Percentiles rank a stretch among this genome's conserved stretches.
Conservation (phyloP, 2,113 vertebrate species). For the Cairina moschata region DNA sequence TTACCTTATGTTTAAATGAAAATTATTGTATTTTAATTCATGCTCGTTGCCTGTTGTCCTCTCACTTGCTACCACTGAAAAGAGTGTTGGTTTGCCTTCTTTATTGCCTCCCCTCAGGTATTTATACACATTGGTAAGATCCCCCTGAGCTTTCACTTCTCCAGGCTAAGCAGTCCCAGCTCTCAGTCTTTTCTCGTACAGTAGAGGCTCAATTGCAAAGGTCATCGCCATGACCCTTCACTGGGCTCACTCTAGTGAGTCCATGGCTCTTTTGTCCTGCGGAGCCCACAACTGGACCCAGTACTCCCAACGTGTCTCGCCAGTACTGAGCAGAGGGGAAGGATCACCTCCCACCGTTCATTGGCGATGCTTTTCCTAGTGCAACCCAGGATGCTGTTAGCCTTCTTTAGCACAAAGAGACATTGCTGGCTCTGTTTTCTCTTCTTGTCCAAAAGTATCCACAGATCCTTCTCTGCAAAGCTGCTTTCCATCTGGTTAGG, state of each 20-base stretch:
- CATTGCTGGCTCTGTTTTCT: not conserved
- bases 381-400: not conserved
- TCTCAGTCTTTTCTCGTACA: not conserved
- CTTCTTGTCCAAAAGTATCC: not conserved
- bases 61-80: not conserved
- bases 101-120: not conserved
- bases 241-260: not conserved
- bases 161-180: not conserved
- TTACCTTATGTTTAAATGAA: not conserved
- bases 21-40: not conserved
- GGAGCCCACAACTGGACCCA: not conserved
- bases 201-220: not conserved
- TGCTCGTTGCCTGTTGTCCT: not conserved
- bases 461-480: not conserved
- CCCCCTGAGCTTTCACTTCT: not conserved
- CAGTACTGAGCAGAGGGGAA: not conserved
- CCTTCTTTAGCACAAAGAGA: not conserved
- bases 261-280: accelerated
- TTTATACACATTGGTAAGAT: not conserved
- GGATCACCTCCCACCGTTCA: not conserved
- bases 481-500: not conserved
- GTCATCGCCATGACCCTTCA: not conserved
- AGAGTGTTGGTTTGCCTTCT: not conserved
- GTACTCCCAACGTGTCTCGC: accelerated
- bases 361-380: not conserved